Conservation (phyloP, 1,140 invertebrate genomes). For the Zaprionus nigranus region DNA sequence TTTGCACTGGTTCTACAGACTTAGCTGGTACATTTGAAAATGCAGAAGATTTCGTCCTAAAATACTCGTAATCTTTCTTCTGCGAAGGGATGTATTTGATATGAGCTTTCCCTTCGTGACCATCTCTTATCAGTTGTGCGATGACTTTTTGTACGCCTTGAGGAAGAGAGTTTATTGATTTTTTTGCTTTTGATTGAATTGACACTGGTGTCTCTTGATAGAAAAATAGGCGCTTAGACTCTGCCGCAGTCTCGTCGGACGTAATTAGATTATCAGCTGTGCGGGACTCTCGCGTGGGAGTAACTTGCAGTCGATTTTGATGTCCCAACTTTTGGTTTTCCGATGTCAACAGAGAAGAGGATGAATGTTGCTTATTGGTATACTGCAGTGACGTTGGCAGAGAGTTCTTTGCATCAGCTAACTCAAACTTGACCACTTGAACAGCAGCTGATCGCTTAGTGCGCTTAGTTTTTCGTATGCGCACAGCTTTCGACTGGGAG, state of each 20-base stretch:
- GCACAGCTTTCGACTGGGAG: background rate
- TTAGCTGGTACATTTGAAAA: conserved; percentile 50
- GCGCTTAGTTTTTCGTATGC: conserved; percentile 40
- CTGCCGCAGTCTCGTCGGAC: conserved; percentile 48
- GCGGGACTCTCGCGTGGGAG: conserved; percentile 15
- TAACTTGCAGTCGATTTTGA: background rate
- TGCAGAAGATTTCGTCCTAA: conserved; percentile 39
- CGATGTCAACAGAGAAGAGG: conserved; percentile 54
- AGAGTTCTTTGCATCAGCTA: conserved; percentile 69
- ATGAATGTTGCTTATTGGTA: background rate
- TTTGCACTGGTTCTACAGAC: conserved; percentile 53
- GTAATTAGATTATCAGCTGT: conserved; percentile 54
- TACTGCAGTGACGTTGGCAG: conserved; percentile 32
- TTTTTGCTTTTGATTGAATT: conserved; percentile 58
- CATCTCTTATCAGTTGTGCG: conserved; percentile 65
- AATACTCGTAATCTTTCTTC: conserved; percentile 67
- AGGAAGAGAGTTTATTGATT: conserved; percentile 59
- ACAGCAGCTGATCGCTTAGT: conserved; percentile 56
- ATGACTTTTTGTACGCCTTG: conserved; percentile 81
- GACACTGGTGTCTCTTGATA: conserved; percentile 65
- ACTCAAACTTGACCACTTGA: conserved; percentile 77
- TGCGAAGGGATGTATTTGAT: conserved; percentile 72
- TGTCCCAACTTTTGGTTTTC: conserved; percentile 24
- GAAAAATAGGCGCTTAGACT: conserved; percentile 65
- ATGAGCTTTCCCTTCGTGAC: conserved; percentile 67